Evolutionary conservation across 2,888 invertebrate species (phyloP).

Genomic region (Lepas anatifera): DNA sequence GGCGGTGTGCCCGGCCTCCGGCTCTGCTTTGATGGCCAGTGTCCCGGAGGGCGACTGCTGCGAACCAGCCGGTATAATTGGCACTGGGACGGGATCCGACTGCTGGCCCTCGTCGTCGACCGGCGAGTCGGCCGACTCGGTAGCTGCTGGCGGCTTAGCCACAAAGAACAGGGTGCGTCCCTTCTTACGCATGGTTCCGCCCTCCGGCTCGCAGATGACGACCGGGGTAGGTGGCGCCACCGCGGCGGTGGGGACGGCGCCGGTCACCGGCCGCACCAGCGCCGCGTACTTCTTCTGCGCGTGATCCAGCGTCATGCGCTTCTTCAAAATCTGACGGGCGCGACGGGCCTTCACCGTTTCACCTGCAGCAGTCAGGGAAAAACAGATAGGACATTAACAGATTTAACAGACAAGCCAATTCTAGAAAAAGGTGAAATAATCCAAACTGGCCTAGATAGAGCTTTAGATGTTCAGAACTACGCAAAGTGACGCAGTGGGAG

Average conservation of each 20-base stretch:
- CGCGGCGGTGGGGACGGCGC: not conserved
- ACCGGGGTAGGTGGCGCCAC: not conserved
- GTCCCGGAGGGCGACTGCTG: not conserved
- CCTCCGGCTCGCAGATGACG: not conserved
- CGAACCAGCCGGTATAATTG: not conserved
- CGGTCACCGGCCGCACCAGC: not conserved
- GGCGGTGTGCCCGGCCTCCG: too few species aligned
- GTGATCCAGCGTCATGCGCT: not conserved
- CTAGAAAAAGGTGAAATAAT: not conserved
- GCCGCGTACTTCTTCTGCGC: not conserved
- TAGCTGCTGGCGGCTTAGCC: not conserved
- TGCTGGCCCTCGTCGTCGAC: not conserved
- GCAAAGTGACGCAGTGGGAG: not conserved
- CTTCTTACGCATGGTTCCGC: not conserved
- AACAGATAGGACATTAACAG: not conserved
- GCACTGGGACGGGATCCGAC: not conserved
- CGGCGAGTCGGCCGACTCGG: not conserved
- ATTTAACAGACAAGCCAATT: not conserved
- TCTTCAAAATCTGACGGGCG: not conserved
- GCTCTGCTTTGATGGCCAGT: too few species aligned
- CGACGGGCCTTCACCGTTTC: not conserved
- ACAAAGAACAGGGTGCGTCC: slow-evolving; percentile 1
- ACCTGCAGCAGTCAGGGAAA: not conserved
- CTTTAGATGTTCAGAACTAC: not conserved
- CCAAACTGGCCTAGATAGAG: not conserved